A percentile compares a stretch with the other conserved stretches of the same genome.
Evolutionary conservation across 2,797 vertebrate genomes (phyloP).

Genomic region (Tympanoctomys barrerae): DNA sequence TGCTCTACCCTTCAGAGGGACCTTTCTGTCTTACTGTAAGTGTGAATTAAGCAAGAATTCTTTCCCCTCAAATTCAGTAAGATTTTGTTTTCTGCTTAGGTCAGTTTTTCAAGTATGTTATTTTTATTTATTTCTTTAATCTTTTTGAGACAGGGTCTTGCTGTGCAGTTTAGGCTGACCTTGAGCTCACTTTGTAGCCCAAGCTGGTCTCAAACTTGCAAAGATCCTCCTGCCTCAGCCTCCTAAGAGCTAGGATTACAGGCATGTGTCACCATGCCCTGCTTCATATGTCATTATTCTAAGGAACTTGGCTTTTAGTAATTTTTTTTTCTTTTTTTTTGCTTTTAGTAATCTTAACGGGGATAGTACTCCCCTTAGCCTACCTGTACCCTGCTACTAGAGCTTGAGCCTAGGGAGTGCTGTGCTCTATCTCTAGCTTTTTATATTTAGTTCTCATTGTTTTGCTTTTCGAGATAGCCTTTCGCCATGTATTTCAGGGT

Average conservation of each 20-base stretch:
- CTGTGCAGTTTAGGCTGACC: too few relatives aligned
- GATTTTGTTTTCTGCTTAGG: slow-evolving; percentile 14
- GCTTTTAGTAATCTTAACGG: background rate
- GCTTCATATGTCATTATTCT: background rate
- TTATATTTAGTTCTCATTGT: background rate
- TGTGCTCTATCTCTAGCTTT: background rate
- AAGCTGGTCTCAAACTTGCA: too few relatives aligned
- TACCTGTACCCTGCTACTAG: background rate
- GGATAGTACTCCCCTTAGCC: background rate
- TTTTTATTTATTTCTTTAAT: too few relatives aligned
- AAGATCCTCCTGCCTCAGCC: too few relatives aligned
- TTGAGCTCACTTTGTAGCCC: too few relatives aligned
- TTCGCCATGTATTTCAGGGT: background rate
- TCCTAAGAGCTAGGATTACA: too few relatives aligned
- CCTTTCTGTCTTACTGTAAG: background rate
- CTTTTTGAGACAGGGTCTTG: too few relatives aligned
- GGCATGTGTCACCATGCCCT: too few relatives aligned
- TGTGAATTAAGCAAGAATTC: background rate
- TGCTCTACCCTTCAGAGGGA: background rate
- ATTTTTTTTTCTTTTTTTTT: too few relatives aligned
- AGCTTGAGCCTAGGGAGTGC: background rate
- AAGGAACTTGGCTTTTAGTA: background rate
- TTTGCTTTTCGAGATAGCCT: background rate
- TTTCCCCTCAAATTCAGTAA: slow-evolving; percentile 8
- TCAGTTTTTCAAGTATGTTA: background rate